A percentile compares a stretch with the other conserved stretches of the same genome.
These are phyloP conservation scores for Eufriesea mexicana DNA, from an alignment of 1,140 invertebrate species.

Conservation along the genomic window DNA sequence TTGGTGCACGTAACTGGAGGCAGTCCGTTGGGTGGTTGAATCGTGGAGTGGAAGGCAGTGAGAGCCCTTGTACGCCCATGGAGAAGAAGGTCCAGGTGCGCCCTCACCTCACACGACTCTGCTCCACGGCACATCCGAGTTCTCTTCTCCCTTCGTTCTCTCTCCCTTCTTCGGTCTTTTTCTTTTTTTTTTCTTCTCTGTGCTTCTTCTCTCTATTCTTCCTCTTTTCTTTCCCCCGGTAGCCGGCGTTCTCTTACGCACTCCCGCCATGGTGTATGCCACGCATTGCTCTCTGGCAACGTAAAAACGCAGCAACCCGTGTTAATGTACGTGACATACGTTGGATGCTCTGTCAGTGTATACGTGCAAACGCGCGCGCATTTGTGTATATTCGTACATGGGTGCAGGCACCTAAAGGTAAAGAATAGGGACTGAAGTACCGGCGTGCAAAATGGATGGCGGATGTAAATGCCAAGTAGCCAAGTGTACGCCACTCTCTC, in stretches of 20 bases:
- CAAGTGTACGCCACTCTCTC: slow-evolving; percentile 60
- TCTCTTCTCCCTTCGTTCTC: slow-evolving; percentile 41
- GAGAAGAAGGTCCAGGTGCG: slow-evolving; percentile 72
- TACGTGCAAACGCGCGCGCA: neutral
- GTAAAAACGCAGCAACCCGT: slow-evolving; percentile 37
- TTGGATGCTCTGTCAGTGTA: neutral
- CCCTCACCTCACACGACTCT: slow-evolving; percentile 61
- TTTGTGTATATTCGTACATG: slow-evolving; percentile 44
- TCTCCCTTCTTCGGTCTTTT: slow-evolving; percentile 4
- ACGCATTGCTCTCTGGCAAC: slow-evolving; percentile 19
- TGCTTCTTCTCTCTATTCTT: slow-evolving; percentile 2
- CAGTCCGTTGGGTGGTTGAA: slow-evolving; percentile 67
- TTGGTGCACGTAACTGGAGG: slow-evolving; percentile 57
- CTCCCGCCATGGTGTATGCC: neutral
- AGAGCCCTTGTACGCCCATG: slow-evolving; percentile 65
- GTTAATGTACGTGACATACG: slow-evolving; percentile 26
- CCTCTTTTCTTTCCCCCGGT: neutral
- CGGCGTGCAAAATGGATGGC: slow-evolving; percentile 71
- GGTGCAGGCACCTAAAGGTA: slow-evolving; percentile 63
- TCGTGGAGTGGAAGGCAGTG: slow-evolving; percentile 67
- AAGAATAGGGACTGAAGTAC: slow-evolving; percentile 66
- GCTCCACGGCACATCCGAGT: slow-evolving; percentile 61
- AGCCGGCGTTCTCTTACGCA: slow-evolving; percentile 25
- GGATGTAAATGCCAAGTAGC: slow-evolving; percentile 75
- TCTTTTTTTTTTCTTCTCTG: neutral